A percentile compares a stretch with the other conserved stretches of the same genome.
phyloP scores from a whole-genome alignment of 37 sponge, comb jelly and placozoan species.

The Lycopodina hypogea region DNA sequence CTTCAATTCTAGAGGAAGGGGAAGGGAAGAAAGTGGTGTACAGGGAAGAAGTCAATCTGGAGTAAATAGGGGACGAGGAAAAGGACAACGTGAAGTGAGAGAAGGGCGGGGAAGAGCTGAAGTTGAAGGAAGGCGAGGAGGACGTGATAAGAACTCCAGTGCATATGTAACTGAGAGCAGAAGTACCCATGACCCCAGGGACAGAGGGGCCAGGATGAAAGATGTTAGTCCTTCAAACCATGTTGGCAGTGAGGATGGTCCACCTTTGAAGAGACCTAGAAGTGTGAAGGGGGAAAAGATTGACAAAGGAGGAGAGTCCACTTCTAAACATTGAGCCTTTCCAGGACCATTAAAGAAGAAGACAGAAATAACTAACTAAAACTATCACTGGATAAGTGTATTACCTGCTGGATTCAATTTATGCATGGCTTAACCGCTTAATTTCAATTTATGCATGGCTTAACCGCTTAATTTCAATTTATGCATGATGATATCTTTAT shows the following conservation, averaged over 20 bases:
- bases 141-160: too few relatives aligned
- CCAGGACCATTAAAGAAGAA: neutral
- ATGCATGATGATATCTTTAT: too few relatives aligned
- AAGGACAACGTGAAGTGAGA: neutral
- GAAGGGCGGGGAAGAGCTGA: neutral
- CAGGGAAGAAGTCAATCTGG: neutral
- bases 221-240: constrained; percentile 16
- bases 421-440: too few relatives aligned
- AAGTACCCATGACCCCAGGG: neutral
- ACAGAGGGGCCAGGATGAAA: constrained; percentile 8
- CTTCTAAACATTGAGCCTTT: neutral
- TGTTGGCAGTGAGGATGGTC: constrained; percentile 29
- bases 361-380: neutral
- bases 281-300: constrained; percentile 16
- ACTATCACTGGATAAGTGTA: too few relatives aligned
- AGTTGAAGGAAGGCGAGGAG: too few relatives aligned
- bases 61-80: neutral
- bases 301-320: neutral
- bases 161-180: neutral
- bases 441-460: too few relatives aligned
- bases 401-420: too few relatives aligned
- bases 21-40: neutral
- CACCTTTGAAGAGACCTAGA: constrained; percentile 3
- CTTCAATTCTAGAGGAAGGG: neutral
- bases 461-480: too few relatives aligned